A percentile compares a stretch with the other conserved stretches of the same genome.
phyloP scores from a whole-genome alignment of 2,113 vertebrate genomes.

The Channa maculata region DNA sequence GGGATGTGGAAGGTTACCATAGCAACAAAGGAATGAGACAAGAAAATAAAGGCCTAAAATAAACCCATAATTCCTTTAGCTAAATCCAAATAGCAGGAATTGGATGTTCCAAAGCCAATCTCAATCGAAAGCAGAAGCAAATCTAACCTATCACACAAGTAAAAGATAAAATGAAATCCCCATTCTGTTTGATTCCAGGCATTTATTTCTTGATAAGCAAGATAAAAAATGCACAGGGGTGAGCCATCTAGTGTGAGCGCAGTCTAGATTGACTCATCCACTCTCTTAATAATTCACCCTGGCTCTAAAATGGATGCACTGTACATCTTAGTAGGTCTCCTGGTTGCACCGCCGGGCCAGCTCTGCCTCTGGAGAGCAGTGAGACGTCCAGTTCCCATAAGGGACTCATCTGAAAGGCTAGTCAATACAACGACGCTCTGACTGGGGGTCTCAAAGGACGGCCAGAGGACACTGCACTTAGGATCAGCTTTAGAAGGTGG shows the following conservation, averaged over 20 bases:
- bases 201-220: conserved; percentile 66
- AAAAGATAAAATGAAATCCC: conserved; percentile 54
- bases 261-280: conserved; percentile 51
- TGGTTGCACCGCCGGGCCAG: conserved; percentile 8
- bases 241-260: conserved; percentile 19
- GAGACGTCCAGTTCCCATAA: conserved; percentile 27
- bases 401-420: conserved; percentile 44
- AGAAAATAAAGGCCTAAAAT: conserved; percentile 78
- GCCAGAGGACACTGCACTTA: conserved; percentile 38
- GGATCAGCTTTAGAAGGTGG: conserved; percentile 34
- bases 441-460: conserved; percentile 15
- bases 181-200: conserved; percentile 56
- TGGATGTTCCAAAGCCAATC: conserved; percentile 62
- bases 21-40: conserved; percentile 81
- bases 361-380: conserved; percentile 16
- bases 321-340: conserved; percentile 49
- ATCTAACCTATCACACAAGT: conserved; percentile 49
- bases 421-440: conserved; percentile 34
- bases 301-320: conserved; percentile 49
- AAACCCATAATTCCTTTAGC: conserved; percentile 76
- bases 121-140: conserved; percentile 49
- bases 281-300: conserved; percentile 68
- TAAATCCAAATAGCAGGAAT: conserved; percentile 69
- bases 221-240: conserved; percentile 10
- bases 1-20: conserved; percentile 80